Base-by-base conservation (phyloP, 2,113 vertebrate species). In the Setophaga kirtlandii region DNA sequence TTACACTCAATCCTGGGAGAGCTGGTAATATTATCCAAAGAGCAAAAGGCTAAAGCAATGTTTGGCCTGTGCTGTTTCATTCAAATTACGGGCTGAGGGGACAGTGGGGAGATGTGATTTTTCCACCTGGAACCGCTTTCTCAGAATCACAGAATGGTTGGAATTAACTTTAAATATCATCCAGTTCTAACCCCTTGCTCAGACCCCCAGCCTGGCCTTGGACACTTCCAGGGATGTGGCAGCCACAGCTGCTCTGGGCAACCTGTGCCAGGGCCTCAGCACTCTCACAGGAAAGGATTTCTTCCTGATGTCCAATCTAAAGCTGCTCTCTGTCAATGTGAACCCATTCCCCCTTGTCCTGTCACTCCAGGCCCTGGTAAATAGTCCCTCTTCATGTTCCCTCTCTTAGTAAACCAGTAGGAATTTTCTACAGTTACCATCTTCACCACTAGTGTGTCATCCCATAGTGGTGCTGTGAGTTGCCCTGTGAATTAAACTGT, bases 1-100 rank as follows among this genome's bases (percentile, higher is more conserved):
- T 96, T 96, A 94, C 42, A 68, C 39, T 80, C 70, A 30, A 83
- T 67, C 89, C 89, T 85, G 56, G 85, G 55, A 94, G 84, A 93
- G 58, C 68, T 85, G 59, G 71, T 63, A 90, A 83, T 90, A 88
- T 90, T 77, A 91, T 90, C 70, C 83, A 67, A 85, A 93, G 85
- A 95, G 60, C 67, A 96, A 96, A 94, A 96, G 82, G 82, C 87
- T 91, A 77, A 82, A 85, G 55, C 50, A 42, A 67, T 47, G 39
- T 70, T 85, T 88, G 70, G 50, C 50, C 42, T 62, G 24, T 82
- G 58, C 53, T 93, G n/a, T 85, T 93, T 88, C 71, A 74, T 88
- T 87, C 49, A 85, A 80, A 93, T 91, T 46, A 77, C 1, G 2
- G 31, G 31, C 75, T 87, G 70, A 69, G 63, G 33, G 59, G 69